Evolutionary conservation across 2,797 vertebrate species (phyloP), one percentile per base, ranked within the genome.

Genomic region (Sebastiscus tertius): DNA sequence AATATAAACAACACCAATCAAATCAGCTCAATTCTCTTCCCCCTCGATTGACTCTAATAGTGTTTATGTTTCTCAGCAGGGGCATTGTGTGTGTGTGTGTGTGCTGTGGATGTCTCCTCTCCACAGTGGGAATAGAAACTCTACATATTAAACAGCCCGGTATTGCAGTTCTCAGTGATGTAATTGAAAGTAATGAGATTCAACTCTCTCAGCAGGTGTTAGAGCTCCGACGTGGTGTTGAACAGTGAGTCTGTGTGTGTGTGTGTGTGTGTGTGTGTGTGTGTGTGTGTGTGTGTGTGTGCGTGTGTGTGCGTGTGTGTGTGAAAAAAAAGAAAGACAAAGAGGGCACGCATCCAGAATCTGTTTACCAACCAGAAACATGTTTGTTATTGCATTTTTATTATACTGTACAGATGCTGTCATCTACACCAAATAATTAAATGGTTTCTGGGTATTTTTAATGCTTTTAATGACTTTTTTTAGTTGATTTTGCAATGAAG

Each of bases 161-260:
- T 77, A 85, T 83, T 82, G 87, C 85, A 55, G 60, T 55, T 65
- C 87, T 91, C 89, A 49, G 75, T 85, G 90, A 91, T 92, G 90
- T 94, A 92, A 94, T 94, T 94, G 92, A 91, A 93, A 88, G 85
- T 92, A 94, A 94, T 95, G 93, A 94, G 90, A 94, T 92, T 90
- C 85, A 83, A 82, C 78, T 86, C 75, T 92, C 93, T 82, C 91
- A 87, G 91, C 87, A 87, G 92, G 92, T 75, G 90, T 75, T 77
- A 5, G 59, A 33, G 77, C 59, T 65, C 54, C 59, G 31, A 59
- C n/a, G 78, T 77, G 54, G 65, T 71, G 31, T 70, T 73, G 54
- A 81, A 84, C 77, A 24, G 20, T 2, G 60, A 26, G 63, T 63
- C 77, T 0, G 20, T 1, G 56, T 29, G 75, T 60, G 27, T 52